Evolutionary conservation across 2,797 vertebrate species (phyloP).

Genomic region (Amazona finschi): DNA sequence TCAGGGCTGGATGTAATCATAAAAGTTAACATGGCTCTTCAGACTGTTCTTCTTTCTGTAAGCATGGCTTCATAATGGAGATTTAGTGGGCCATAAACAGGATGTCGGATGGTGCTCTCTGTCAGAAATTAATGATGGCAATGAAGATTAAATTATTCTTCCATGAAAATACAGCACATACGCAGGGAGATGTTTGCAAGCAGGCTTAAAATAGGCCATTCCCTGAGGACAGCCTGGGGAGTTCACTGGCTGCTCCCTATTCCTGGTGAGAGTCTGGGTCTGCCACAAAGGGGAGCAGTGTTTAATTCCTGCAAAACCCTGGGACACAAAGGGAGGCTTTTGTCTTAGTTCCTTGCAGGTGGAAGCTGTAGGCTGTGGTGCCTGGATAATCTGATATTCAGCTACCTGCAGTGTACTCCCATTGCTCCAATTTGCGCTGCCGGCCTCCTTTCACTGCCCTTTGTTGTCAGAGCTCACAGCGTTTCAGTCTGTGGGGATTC

Average conservation of each 20-base stretch:
- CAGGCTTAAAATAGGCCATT: slow-evolving; percentile 55
- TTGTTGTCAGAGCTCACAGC: neutral
- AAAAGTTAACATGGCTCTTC: slow-evolving; percentile 63
- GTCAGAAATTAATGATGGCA: slow-evolving; percentile 56
- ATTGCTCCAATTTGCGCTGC: neutral
- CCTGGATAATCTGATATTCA: neutral
- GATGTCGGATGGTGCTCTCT: slow-evolving; percentile 58
- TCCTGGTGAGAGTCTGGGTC: neutral
- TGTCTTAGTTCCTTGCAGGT: slow-evolving; percentile 24
- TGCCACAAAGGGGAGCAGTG: neutral
- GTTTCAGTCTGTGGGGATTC: neutral
- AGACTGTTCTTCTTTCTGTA: slow-evolving; percentile 43
- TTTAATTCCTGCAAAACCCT: neutral
- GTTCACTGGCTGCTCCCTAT: neutral
- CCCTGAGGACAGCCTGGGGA: neutral
- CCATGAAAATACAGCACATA: slow-evolving; percentile 29
- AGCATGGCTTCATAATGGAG: slow-evolving; percentile 29
- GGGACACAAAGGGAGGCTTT: slow-evolving; percentile 27
- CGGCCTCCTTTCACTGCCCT: neutral
- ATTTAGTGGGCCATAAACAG: slow-evolving; percentile 59
- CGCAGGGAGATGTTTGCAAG: neutral
- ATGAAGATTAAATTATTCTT: slow-evolving; percentile 57
- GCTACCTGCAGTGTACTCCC: slow-evolving; percentile 7
- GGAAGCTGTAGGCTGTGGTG: neutral
- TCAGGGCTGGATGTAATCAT: slow-evolving; percentile 19